Conservation (phyloP, 2,113 vertebrate genomes). For the Ctenomys sociabilis region DNA sequence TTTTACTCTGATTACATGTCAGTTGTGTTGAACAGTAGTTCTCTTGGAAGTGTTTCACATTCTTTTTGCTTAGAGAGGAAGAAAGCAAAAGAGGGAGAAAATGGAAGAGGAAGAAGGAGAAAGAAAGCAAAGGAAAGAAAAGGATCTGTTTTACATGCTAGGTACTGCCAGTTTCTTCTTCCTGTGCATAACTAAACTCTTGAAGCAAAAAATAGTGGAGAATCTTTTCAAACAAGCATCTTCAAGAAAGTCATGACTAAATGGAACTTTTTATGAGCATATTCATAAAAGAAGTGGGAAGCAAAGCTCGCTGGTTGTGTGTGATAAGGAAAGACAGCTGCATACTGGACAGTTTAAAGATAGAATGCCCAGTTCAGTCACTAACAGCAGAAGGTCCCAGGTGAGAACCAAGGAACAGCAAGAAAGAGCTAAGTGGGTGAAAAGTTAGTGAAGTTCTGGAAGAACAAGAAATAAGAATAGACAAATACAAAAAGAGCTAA, state of each 20-base stretch:
- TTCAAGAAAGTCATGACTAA: background rate
- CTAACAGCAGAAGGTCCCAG: background rate
- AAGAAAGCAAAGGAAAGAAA: background rate
- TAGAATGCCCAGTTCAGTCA: background rate
- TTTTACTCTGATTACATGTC: background rate
- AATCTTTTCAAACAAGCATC: background rate
- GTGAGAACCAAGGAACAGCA: background rate
- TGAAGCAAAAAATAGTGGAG: background rate
- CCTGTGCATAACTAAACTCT: background rate
- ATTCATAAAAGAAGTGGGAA: background rate
- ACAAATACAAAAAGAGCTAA: background rate
- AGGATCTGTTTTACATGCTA: background rate
- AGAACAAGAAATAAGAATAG: constrained; percentile 20
- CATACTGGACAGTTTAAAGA: background rate
- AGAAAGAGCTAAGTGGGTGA: background rate
- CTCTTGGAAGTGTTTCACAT: background rate
- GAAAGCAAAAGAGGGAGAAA: background rate
- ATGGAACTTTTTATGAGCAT: background rate
- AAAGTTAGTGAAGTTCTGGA: background rate
- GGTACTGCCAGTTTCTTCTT: background rate
- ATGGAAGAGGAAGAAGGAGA: background rate
- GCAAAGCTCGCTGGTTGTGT: background rate
- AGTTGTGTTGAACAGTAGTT: background rate
- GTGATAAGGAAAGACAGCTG: background rate
- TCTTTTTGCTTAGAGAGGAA: background rate